Base-by-base conservation (phyloP, 2,888 invertebrate genomes). In the Cremastinae sp. region DNA sequence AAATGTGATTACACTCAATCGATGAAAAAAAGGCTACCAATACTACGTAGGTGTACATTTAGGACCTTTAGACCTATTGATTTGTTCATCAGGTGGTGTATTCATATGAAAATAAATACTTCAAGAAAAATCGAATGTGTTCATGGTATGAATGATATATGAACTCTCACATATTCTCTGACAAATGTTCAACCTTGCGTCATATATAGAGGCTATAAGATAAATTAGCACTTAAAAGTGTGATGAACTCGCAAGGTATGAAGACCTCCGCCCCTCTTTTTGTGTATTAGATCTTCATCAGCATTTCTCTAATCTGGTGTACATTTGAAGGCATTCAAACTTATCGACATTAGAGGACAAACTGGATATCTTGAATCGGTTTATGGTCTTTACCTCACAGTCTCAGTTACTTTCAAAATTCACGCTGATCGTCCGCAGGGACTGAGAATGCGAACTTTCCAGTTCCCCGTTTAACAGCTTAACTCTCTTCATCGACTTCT, bases 71-170 rank as follows among this genome's bases (percentile, higher is more conserved):
- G 45, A 18, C 35, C 7, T 7, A 10, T 22, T 12, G 39, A 18
- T 41, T 28, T 16, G 8, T 59, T 12, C 14, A 49, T 10, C 9
- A 41, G 10, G 8, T 28, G 12, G 8, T n/a, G 45, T 41, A 3
- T 28, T 3, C 5, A 28, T 3, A 28, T 28, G 28, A n/a, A n/a
- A n/a, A n/a, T n/a, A n/a, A n/a, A 5, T 28, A 79, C 77, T 78
- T 80, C 78, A 78, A 82, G 82, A 84, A 84, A 85, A 84, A 84
- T 83, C 83, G 81, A 84, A 81, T 81, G 82, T 79, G 80, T 81
- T 82, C 81, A 82, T 82, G 79, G 78, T 75, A 80, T 79, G 16
- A 22, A 65, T 22, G 65, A 70, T 64, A 47, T 18, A 43, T 10
- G 53, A 10, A n/a, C n/a, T n/a, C 3, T n/a, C 10, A 22, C 47